Percentiles rank a stretch among this genome's conserved stretches.
Conservation (phyloP, 2,797 vertebrate genomes). For the Acipenser transmontanus region DNA sequence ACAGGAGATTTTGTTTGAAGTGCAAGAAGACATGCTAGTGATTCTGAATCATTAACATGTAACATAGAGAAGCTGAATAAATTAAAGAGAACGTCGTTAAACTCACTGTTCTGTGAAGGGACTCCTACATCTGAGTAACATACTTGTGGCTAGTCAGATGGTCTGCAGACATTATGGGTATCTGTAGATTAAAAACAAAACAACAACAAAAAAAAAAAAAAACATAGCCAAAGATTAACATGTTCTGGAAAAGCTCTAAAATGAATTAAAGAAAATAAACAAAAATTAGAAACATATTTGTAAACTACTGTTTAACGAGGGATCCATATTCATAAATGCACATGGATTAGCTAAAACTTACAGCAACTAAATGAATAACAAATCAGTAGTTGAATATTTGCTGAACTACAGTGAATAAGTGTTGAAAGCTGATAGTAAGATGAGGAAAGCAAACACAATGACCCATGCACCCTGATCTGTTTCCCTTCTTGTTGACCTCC, state of each 20-base stretch:
- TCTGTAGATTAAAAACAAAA: constrained; percentile 61
- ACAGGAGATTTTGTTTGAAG: no score
- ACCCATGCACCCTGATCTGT: constrained; percentile 52
- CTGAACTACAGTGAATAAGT: constrained; percentile 34
- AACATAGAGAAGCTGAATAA: neutral
- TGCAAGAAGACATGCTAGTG: no score
- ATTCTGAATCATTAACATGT: no score
- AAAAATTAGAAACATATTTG: no score
- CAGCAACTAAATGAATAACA: no score
- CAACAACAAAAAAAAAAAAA: constrained; percentile 1
- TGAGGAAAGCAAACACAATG: constrained; percentile 43
- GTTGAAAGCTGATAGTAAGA: constrained; percentile 39
- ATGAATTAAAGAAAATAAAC: no score
- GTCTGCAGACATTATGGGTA: constrained; percentile 99
- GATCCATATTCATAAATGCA: no score
- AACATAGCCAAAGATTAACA: no score
- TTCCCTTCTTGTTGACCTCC: constrained; percentile 70
- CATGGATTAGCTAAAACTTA: no score
- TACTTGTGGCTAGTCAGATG: constrained; percentile 99
- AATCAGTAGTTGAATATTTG: constrained; percentile 25
- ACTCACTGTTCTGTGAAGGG: constrained; percentile 84
- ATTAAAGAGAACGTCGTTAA: constrained; percentile 12
- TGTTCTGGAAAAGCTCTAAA: no score
- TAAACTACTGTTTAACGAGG: no score
- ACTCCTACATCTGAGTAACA: constrained; percentile 95